phyloP scores from a whole-genome alignment of 2,797 vertebrate genomes.

The Avahi laniger region DNA sequence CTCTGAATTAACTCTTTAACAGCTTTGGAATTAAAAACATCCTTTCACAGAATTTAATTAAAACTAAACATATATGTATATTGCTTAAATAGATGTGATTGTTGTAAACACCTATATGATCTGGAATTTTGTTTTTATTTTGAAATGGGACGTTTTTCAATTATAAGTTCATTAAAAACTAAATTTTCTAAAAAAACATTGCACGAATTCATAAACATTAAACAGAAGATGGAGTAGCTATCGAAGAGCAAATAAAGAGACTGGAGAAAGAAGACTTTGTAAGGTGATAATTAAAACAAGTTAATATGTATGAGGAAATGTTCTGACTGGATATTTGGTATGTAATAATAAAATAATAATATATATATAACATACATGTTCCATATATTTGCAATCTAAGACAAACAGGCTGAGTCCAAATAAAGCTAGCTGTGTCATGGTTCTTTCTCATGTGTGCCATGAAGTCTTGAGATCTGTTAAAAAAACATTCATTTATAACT shows the following conservation, averaged over 20 bases:
- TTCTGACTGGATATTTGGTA: neutral
- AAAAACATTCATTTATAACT: slow-evolving; percentile 13
- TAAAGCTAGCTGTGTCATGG: neutral
- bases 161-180: slow-evolving; percentile 86
- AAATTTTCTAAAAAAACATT: slow-evolving; percentile 79
- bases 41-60: slow-evolving; percentile 87
- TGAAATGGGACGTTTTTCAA: slow-evolving; percentile 84
- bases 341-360: neutral
- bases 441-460: neutral
- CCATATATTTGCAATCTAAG: slow-evolving; percentile 10
- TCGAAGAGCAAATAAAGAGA: neutral
- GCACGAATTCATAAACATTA: neutral
- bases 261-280: neutral
- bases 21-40: slow-evolving; percentile 91
- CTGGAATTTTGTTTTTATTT: slow-evolving; percentile 86
- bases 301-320: neutral
- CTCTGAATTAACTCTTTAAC: slow-evolving; percentile 90
- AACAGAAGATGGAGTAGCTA: neutral
- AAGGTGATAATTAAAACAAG: neutral
- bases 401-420: neutral
- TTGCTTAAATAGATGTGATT: slow-evolving; percentile 88
- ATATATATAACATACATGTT: neutral
- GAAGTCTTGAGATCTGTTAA: neutral
- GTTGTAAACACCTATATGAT: slow-evolving; percentile 86
- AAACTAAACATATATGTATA: slow-evolving; percentile 86